Conservation (phyloP, 1,140 invertebrate genomes). For the Drosophila guanche region DNA sequence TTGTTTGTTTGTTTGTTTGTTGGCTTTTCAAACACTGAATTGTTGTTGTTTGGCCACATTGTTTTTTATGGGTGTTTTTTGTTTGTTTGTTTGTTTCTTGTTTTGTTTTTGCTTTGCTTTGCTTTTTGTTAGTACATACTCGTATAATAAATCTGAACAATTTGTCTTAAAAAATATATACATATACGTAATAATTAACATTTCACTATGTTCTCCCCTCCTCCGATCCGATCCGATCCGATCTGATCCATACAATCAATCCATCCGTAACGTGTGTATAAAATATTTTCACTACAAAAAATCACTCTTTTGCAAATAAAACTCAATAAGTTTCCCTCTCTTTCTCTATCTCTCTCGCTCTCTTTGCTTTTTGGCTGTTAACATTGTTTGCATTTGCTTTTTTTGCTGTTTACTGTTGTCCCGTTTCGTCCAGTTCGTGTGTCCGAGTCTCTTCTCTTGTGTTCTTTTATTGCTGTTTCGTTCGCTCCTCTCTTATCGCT, state of each 20-base stretch:
- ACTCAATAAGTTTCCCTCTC: constrained; percentile 68
- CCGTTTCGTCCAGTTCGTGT: constrained; percentile 19
- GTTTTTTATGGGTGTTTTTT: constrained; percentile 17
- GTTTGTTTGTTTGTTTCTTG: constrained; percentile 27
- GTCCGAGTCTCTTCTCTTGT: constrained; percentile 18
- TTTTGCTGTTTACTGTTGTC: constrained; percentile 24
- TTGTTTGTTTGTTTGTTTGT: constrained; percentile 16
- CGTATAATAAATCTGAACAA: constrained; percentile 72
- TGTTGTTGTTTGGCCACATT: constrained; percentile 43
- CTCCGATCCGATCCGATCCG: not conserved
- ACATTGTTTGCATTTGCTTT: constrained; percentile 56
- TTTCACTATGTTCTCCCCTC: constrained; percentile 62
- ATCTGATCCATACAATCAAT: constrained; percentile 21
- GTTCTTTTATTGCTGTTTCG: constrained; percentile 25
- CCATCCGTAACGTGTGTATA: constrained; percentile 68
- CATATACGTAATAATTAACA: constrained; percentile 80
- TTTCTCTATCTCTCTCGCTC: constrained; percentile 12
- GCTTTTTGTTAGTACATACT: constrained; percentile 36
- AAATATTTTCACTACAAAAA: constrained; percentile 81
- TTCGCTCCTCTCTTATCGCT: constrained; percentile 19
- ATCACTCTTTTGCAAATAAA: constrained; percentile 81
- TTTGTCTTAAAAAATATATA: constrained; percentile 81
- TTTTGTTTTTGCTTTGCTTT: constrained; percentile 28
- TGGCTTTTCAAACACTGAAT: constrained; percentile 56
- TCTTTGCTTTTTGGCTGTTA: constrained; percentile 56